These are phyloP conservation scores for Typhlomys cinereus DNA, from an alignment of 2,113 vertebrate genomes.

Conservation along the genomic window DNA sequence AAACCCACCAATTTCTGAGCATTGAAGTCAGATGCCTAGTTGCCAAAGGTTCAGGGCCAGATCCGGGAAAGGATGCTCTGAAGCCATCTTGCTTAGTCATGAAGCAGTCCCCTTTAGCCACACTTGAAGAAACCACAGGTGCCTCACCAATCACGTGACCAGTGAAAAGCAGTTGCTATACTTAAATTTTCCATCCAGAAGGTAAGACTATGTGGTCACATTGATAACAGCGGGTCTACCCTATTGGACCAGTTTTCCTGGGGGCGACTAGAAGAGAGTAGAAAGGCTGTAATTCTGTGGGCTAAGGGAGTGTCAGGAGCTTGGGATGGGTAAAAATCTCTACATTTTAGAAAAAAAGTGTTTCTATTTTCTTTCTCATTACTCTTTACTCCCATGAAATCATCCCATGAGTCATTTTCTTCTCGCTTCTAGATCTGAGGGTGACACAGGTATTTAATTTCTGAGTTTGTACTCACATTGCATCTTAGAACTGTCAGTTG, in stretches of 20 bases:
- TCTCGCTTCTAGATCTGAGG: conserved; percentile 41
- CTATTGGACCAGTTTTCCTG: not conserved
- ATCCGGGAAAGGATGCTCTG: not conserved
- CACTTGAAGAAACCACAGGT: not conserved
- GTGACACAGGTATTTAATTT: conserved; percentile 4
- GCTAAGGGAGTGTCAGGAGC: not conserved
- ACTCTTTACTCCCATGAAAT: conserved; percentile 17
- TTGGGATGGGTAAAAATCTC: not conserved
- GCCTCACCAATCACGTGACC: not conserved
- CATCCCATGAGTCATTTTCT: not conserved
- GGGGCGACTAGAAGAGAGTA: not conserved
- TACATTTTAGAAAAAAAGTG: not conserved
- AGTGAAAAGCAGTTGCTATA: not conserved
- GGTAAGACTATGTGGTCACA: not conserved
- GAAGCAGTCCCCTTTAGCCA: not conserved
- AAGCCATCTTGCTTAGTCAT: not conserved
- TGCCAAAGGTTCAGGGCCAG: not conserved
- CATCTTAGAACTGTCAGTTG: not conserved
- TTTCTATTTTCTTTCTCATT: not conserved
- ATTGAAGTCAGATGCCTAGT: not conserved
- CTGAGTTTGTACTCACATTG: conserved; percentile 21
- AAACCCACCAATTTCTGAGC: not conserved
- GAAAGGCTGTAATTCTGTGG: conserved; percentile 4
- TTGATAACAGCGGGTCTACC: not conserved
- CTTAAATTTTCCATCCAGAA: not conserved